These are phyloP conservation scores for Protomyctophum bolini DNA, from an alignment of 2,113 vertebrate genomes.

Conservation along the genomic window DNA sequence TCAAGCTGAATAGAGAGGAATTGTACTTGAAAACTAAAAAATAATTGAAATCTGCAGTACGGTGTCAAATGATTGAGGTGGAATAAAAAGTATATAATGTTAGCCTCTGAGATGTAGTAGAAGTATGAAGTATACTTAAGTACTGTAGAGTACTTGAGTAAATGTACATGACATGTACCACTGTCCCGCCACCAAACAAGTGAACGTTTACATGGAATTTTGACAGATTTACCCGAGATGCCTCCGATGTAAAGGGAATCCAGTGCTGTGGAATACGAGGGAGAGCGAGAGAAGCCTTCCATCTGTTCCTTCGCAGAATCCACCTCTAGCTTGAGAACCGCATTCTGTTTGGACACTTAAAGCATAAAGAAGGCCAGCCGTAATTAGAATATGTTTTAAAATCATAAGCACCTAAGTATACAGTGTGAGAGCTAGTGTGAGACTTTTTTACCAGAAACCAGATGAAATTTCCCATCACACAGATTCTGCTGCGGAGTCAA, in stretches of 20 bases:
- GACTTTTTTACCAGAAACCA: slow-evolving; percentile 78
- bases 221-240: slow-evolving; percentile 77
- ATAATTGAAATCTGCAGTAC: background rate
- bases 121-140: background rate
- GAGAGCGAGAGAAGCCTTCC: slow-evolving; percentile 17
- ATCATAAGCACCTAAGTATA: background rate
- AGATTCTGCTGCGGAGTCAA: slow-evolving; percentile 76
- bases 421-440: background rate
- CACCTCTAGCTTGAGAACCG: slow-evolving; percentile 74
- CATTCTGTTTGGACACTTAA: slow-evolving; percentile 76
- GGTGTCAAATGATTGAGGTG: background rate
- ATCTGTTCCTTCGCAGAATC: slow-evolving; percentile 67
- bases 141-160: no score
- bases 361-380: slow-evolving; percentile 4
- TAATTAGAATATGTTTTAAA: background rate
- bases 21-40: background rate
- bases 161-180: no score
- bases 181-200: background rate
- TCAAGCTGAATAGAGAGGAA: background rate
- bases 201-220: background rate
- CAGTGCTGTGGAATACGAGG: background rate
- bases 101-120: no score
- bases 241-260: slow-evolving; percentile 81
- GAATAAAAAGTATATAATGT: background rate
- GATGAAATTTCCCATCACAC: slow-evolving; percentile 83